Base-by-base conservation (phyloP, 2,888 invertebrate species). In the Heteromurus nitidus region DNA sequence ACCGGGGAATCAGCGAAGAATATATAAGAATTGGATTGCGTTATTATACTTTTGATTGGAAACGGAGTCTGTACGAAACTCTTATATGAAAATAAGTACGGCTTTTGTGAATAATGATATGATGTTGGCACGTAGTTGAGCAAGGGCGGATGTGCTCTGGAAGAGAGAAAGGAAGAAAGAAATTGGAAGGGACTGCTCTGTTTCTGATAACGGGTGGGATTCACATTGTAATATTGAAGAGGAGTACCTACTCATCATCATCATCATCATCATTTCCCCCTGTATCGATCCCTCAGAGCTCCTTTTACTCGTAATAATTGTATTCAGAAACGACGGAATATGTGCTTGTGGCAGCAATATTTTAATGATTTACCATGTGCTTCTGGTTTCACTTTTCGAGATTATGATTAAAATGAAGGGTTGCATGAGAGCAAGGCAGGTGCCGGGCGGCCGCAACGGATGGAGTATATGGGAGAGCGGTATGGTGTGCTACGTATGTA, bases 321-420 rank as follows among this genome's bases (percentile, higher is more conserved):
- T 80, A 72, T 36, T 72, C 22, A 28, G 24, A 50, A 36, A 44
- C 16, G 28, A 36, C 3, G 50, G 28, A 74, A 70, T 58, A 70
- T 79, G 76, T 82, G 83, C 83, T 85, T 85, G 80, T 82, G 80
- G 83, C 67, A 77, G 68, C 76, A 69, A 60, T 77, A 79, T 79
- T 79, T 79, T 79, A 77, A 77, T 77, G 76, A 77, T 77, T 68
- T 62, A 67, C 58, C 67, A 58, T 74, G 67, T 42, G 75, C 58
- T 67, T 26, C 26, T 44, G 13, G 36, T 36, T 5, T 5, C n/a
- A 13, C n/a, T n/a, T 60, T 47, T 44, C 44, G 47, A 77, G 68
- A 77, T 67, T 75, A 65, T 75, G 75, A 75, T 75, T 75, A 75
- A 75, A 67, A 75, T 75, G 75, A 75, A 75, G 75, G 75, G 75